Base-by-base conservation (phyloP, 2,888 invertebrate genomes). In the Leptinotarsa peninsularis region DNA sequence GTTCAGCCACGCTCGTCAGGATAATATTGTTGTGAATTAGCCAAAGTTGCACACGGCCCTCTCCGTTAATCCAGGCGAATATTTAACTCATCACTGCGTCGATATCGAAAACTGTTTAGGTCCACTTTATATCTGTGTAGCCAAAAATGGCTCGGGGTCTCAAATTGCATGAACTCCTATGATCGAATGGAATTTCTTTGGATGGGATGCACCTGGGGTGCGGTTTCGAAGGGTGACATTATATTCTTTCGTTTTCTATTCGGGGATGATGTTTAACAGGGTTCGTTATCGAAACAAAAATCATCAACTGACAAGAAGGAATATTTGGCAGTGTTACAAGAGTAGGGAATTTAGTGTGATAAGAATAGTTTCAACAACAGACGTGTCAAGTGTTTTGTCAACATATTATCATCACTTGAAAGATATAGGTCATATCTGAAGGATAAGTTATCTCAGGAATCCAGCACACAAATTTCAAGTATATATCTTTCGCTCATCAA, bases 11-110 rank as follows among this genome's bases (percentile, higher is more conserved):
- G 33, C 72, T 72, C 75, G 72, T 72, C 63, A 69, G 49, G 60
- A 74, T 68, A 78, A 76, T 77, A 76, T 80, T 66, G 75, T 78
- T 77, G 77, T 69, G 77, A 81, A 80, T 81, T 79, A 80, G 81
- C 77, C 69, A 77, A 77, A 63, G 63, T 77, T 83, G 82, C 83
- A 83, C 83, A 83, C 83, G 83, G 82, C 84, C 77, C 82, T 70
- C 63, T 67, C 75, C 71, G 72, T 77, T 70, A 58, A 78, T 66
- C 80, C 82, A 80, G 79, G 73, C 78, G 75, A 81, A 79, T 80
- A 78, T 80, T 81, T 80, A 80, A 78, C 81, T 75, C 81, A 80
- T 79, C 75, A 78, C 80, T 66, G 68, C 77, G 78, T 73, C 78
- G 76, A 79, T 74, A 77, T 80, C 77, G 79, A 78, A 80, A 77